Percentiles rank a stretch among this genome's conserved stretches.
Evolutionary conservation across 2,888 invertebrate species (phyloP).

Genomic region (Erynnis tages): DNA sequence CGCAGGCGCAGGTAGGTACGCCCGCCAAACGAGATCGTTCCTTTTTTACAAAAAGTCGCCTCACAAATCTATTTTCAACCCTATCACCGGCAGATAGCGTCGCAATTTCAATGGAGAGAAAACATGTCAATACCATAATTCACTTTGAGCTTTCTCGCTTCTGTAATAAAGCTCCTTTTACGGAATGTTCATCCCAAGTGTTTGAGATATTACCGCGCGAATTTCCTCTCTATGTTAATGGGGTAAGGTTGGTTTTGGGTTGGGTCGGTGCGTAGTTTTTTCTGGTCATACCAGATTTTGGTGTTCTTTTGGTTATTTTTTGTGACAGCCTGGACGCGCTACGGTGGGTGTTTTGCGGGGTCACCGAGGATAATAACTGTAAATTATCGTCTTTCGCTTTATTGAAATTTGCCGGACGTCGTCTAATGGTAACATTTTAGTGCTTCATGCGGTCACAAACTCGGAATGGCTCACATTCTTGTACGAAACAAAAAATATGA

Average conservation of each 20-base stretch:
- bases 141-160: constrained; percentile 77
- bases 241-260: constrained; percentile 45
- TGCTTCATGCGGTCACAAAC: not conserved
- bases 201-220: constrained; percentile 32
- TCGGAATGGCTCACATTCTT: not conserved
- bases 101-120: constrained; percentile 39
- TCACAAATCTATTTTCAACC: constrained; percentile 41
- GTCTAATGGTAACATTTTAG: constrained; percentile 65
- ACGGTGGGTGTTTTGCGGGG: constrained; percentile 80
- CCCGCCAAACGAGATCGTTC: constrained; percentile 77
- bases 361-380: constrained; percentile 80
- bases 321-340: constrained; percentile 68
- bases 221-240: constrained; percentile 41
- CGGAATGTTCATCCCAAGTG: constrained; percentile 52
- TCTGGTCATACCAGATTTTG: constrained; percentile 75
- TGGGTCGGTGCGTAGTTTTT: constrained; percentile 50
- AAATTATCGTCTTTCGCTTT: constrained; percentile 77
- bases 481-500: too few relatives aligned
- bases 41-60: constrained; percentile 58
- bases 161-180: constrained; percentile 79
- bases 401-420: constrained; percentile 73
- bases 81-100: constrained; percentile 40
- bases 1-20: constrained; percentile 78
- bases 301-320: constrained; percentile 68
- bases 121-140: constrained; percentile 64